A percentile compares a stretch with the other conserved stretches of the same genome.
Conservation (phyloP, 1,140 invertebrate species). For the Drosophila nasuta region DNA sequence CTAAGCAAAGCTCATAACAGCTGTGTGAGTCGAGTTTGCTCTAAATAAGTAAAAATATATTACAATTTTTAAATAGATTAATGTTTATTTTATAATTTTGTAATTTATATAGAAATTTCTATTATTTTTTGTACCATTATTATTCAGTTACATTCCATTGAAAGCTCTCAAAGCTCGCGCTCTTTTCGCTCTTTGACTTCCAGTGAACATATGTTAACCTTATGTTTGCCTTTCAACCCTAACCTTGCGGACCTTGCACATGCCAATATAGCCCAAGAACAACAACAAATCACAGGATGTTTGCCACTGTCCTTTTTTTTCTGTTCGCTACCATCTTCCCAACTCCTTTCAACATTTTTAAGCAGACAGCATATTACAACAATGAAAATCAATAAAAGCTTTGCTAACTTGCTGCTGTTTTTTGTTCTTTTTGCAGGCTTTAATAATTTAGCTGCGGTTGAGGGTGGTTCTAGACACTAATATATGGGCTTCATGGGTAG, state of each 20-base stretch:
- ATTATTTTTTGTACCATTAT: background rate
- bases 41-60: background rate
- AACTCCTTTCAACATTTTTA: constrained; percentile 28
- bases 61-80: background rate
- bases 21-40: constrained; percentile 24
- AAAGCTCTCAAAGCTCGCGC: constrained; percentile 39
- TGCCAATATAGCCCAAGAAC: constrained; percentile 54
- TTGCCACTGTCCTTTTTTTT: background rate
- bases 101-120: background rate
- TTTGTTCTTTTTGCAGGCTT: constrained; percentile 50
- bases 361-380: constrained; percentile 19
- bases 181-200: constrained; percentile 16
- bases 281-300: constrained; percentile 25
- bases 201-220: constrained; percentile 63
- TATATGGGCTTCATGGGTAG: constrained; percentile 16
- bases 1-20: constrained; percentile 57
- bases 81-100: constrained; percentile 5
- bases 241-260: constrained; percentile 70
- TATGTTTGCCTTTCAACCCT: constrained; percentile 68
- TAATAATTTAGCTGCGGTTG: constrained; percentile 58
- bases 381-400: constrained; percentile 69
- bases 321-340: background rate
- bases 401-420: constrained; percentile 15
- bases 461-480: constrained; percentile 8
- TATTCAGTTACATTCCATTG: constrained; percentile 9